These are phyloP conservation scores for Ormyrus nitidulus DNA, from an alignment of 2,888 invertebrate species.

Conservation along the genomic window DNA sequence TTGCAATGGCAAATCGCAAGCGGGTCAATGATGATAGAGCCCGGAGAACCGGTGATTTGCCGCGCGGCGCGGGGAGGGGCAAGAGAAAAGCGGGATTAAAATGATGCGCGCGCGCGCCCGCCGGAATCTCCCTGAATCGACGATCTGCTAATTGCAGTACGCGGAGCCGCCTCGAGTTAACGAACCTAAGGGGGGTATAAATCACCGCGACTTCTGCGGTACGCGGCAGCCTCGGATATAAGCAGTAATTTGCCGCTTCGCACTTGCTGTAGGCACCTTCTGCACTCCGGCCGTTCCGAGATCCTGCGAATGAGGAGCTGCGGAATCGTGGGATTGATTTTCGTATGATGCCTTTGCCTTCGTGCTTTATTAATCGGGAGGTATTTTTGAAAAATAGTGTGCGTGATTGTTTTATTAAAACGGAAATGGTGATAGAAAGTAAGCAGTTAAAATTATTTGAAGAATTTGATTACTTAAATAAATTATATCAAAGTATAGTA, in stretches of 20 bases:
- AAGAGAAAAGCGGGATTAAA: slow-evolving; percentile 60
- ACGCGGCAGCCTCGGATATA: slow-evolving; percentile 43
- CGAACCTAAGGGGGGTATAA: slow-evolving; percentile 31
- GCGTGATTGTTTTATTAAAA: no score
- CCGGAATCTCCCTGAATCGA: slow-evolving; percentile 55
- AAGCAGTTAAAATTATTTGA: no score
- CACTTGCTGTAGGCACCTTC: neutral
- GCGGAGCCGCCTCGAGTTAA: slow-evolving; percentile 41
- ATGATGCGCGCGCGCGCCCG: slow-evolving; percentile 51
- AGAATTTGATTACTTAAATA: no score
- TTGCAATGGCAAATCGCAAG: slow-evolving; percentile 61
- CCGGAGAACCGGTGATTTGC: slow-evolving; percentile 59
- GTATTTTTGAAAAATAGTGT: no score
- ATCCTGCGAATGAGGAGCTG: neutral
- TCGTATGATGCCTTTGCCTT: no score
- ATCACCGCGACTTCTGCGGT: slow-evolving; percentile 48
- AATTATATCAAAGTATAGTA: no score
- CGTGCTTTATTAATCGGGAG: no score
- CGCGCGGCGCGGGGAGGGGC: neutral
- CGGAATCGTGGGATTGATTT: no score
- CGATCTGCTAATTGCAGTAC: slow-evolving; percentile 62
- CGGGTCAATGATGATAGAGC: slow-evolving; percentile 64
- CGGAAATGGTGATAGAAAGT: no score
- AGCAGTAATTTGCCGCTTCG: slow-evolving; percentile 48
- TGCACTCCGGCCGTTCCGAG: neutral